Evolutionary conservation across 2,113 vertebrate genomes (phyloP), one percentile per base, ranked within the genome.

Genomic region (Gymnobelideus leadbeateri): DNA sequence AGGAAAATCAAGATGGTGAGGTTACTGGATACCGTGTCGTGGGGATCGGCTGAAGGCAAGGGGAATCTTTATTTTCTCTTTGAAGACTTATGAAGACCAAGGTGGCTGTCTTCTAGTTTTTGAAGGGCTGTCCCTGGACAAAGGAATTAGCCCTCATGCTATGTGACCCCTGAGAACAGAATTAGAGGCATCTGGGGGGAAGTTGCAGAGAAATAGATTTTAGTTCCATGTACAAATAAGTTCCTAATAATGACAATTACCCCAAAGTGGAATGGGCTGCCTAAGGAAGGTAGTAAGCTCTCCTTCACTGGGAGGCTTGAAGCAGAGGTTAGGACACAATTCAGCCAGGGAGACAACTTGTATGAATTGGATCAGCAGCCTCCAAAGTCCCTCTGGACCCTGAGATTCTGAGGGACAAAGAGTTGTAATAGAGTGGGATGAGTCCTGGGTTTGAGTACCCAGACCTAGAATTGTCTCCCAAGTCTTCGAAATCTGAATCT

Each of bases 401-500:
- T 84, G 68, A 23, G 68, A 43, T 21, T 77, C 68, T 43, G 37
- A 84, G n/a, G 37, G n/a, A 84, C n/a, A 84, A n/a, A 77, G 68
- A 43, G 31, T 49, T n/a, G 61, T 77, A 57, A 43, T 92, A 11
- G 77, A 51, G 8, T n/a, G 49, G 47, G 16, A 91, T n/a, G 91
- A 57, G 25, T 51, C 47, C 31, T 0, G 3, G 19, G 24, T 46
- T 61, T 28, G n/a, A 11, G 23, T 50, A 14, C 25, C 9, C 23
- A 26, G n/a, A 11, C 89, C 25, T 90, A 47, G 89, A 46, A 28
- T 61, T 1, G 11, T 50, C 51, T 37, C 25, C 23, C 12, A 31
- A 26, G n/a, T 84, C 53, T 95, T 28, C 92, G 90, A 91, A 10
- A 49, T 28, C 50, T 91, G 92, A 61, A 54, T 53, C 90, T 77